Base-by-base conservation (phyloP, 2,797 vertebrate genomes). In the Sphenodon punctatus region DNA sequence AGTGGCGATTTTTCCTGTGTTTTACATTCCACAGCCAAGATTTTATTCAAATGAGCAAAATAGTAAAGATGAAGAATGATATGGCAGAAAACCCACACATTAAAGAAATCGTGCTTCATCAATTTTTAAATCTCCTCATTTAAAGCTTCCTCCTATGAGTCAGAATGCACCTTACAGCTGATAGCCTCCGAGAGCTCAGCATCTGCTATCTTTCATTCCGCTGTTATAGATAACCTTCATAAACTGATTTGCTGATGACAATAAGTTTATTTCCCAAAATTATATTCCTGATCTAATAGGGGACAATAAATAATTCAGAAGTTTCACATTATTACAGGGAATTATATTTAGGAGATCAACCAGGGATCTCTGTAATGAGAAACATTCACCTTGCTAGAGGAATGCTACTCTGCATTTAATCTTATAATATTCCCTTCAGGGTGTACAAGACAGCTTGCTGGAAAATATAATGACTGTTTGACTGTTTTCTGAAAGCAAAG, bases 271-370 rank as follows among this genome's bases (percentile, higher is more conserved):
- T 95, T 94, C 92, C 80, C 90, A 93, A 92, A 95, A 94, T 95
- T 92, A 94, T 94, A 94, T 89, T 92, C 88, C 91, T 95, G 91
- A 94, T 95, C 90, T 95, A 94, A 95, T 95, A 94, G 88, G 90
- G 94, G 86, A 89, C 84, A 92, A 95, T 96, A 94, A 95, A 95
- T 95, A 95, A 96, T 96, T 96, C 95, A 96, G 86, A 93, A 93
- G 90, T 90, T 94, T 94, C 91, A 90, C 84, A 92, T 95, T 95
- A 95, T 95, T 94, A 93, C 75, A 85, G 87, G 88, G 92, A 96
- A 96, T 96, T 95, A 92, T 92, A 95, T 94, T 94, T 93, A 94
- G 88, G 93, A 93, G 92, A 95, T 95, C 94, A 93, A 87, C 91
- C 91, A 85, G 93, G 91, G 89, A 95, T 94, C 92, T 93, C 84